A percentile compares a stretch with the other conserved stretches of the same genome.
Evolutionary conservation across 2,797 vertebrate genomes (phyloP).

Genomic region (Coreius guichenoti): DNA sequence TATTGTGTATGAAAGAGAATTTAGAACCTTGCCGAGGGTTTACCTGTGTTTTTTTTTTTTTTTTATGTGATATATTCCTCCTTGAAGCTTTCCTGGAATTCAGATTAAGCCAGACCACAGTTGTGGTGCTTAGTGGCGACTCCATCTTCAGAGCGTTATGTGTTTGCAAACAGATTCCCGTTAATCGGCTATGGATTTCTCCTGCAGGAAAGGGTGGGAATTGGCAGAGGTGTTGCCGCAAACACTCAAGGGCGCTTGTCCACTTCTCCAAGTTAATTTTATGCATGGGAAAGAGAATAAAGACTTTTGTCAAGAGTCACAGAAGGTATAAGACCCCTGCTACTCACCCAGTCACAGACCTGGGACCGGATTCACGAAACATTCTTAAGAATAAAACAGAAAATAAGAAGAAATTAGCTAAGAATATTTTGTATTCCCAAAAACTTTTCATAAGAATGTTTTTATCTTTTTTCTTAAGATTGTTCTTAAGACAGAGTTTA

Average conservation of each 20-base stretch:
- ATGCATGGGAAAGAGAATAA: not conserved
- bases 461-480: too few species aligned
- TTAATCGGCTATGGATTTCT: conserved; percentile 55
- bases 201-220: not conserved
- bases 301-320: conserved; percentile 23
- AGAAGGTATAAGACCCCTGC: not conserved
- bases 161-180: conserved; percentile 60
- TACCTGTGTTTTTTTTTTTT: conserved; percentile 2
- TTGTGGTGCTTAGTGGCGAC: conserved; percentile 26
- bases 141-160: conserved; percentile 33
- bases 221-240: not conserved
- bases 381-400: too few species aligned
- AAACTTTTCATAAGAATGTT: too few species aligned
- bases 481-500: too few species aligned
- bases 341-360: not conserved
- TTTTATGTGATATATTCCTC: conserved; percentile 73
- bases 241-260: conserved; percentile 29
- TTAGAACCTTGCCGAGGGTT: conserved; percentile 67
- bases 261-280: not conserved
- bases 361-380: not conserved
- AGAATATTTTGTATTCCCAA: too few species aligned
- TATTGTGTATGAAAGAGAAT: conserved; percentile 78
- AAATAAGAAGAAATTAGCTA: too few species aligned
- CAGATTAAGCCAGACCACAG: conserved; percentile 63
- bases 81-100: conserved; percentile 74